A percentile compares a stretch with the other conserved stretches of the same genome.
These are phyloP conservation scores for Monochamus saltuarius DNA, from an alignment of 1,140 invertebrate genomes.

Conservation along the genomic window DNA sequence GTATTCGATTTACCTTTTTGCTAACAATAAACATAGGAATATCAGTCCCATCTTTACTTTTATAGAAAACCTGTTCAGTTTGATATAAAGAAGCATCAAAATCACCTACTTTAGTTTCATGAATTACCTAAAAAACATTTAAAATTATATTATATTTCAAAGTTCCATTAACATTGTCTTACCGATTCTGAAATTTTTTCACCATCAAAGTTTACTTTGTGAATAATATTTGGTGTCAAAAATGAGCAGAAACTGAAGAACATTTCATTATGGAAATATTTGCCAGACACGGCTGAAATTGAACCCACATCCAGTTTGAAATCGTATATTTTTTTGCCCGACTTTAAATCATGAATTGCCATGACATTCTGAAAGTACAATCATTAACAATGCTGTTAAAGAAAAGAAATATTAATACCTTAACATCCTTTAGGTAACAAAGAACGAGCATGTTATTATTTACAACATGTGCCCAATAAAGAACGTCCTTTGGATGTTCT, in stretches of 20 bases:
- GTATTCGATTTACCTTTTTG: constrained; percentile 33
- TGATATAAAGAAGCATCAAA: constrained; percentile 81
- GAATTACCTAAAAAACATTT: constrained; percentile 66
- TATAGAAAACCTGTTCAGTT: constrained; percentile 91
- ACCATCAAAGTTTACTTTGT: constrained; percentile 77
- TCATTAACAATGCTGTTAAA: constrained; percentile 19
- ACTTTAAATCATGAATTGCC: constrained; percentile 75
- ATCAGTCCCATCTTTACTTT: constrained; percentile 92
- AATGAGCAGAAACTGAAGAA: constrained; percentile 96
- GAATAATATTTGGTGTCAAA: constrained; percentile 87
- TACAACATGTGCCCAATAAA: constrained; percentile 85
- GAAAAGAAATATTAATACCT: constrained; percentile 59
- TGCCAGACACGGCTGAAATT: constrained; percentile 79
- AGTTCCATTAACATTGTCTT: constrained; percentile 34
- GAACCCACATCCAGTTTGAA: constrained; percentile 87
- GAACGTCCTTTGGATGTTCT: constrained; percentile 83
- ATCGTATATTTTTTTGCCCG: constrained; percentile 69
- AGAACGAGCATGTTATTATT: constrained; percentile 85
- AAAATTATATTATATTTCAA: constrained; percentile 19
- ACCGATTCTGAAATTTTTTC: constrained; percentile 67
- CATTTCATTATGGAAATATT: constrained; percentile 83
- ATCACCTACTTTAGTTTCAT: constrained; percentile 80
- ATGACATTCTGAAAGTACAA: constrained; percentile 71
- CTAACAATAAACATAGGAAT: constrained; percentile 95
- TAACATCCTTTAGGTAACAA: constrained; percentile 93